Evolutionary conservation across 2,113 vertebrate species (phyloP).

Genomic region (Nanorana parkeri): DNA sequence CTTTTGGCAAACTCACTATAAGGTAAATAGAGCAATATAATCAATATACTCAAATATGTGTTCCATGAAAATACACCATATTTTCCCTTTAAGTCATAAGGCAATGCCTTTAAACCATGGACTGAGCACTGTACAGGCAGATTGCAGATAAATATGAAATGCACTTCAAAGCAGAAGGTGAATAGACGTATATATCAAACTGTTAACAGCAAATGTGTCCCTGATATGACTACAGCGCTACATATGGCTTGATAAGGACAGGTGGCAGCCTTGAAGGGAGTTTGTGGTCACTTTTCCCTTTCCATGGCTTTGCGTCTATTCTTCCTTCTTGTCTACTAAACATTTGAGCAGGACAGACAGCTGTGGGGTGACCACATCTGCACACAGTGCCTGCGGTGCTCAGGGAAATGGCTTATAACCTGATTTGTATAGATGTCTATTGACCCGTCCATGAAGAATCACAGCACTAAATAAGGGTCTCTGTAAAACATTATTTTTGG

Average conservation of each 20-base stretch:
- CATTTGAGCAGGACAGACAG: constrained; percentile 23
- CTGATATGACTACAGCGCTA: constrained; percentile 32
- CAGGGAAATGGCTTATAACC: constrained; percentile 19
- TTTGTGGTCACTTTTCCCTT: constrained; percentile 10
- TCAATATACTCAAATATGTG: no score
- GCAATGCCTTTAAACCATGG: no score
- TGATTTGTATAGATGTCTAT: constrained; percentile 20
- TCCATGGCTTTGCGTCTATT: rapidly evolving
- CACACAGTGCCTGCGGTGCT: constrained; percentile 33
- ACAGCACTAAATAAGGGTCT: constrained; percentile 9
- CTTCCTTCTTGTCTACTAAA: neutral
- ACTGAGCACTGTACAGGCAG: neutral
- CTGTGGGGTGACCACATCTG: constrained; percentile 54
- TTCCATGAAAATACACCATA: no score
- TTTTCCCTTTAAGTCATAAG: no score
- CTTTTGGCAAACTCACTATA: no score
- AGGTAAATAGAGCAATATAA: no score
- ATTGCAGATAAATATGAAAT: neutral
- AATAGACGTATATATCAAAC: constrained; percentile 8
- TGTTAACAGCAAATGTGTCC: constrained; percentile 31
- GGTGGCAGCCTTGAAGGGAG: constrained; percentile 47
- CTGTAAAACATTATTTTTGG: neutral
- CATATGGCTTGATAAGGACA: neutral
- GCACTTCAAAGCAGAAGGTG: constrained; percentile 6
- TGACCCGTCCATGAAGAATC: constrained; percentile 42